Evolutionary conservation across 2,113 vertebrate genomes (phyloP).

Genomic region (Laterallus jamaicensis): DNA sequence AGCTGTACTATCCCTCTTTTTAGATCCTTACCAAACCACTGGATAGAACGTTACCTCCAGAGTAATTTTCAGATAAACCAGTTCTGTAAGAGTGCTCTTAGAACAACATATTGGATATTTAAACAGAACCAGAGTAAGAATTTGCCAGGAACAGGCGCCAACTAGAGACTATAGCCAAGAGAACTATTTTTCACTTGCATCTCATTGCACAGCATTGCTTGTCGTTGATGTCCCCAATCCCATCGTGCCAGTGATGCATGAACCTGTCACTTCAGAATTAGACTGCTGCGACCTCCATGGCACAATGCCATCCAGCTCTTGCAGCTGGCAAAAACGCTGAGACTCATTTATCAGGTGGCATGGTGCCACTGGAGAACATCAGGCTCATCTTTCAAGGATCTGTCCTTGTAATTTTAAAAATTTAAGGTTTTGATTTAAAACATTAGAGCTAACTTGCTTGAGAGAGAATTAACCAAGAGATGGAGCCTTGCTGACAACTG

Average conservation of each 20-base stretch:
- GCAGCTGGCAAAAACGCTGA: neutral
- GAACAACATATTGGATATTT: neutral
- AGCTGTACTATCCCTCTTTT: neutral
- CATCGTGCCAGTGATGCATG: neutral
- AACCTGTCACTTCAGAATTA: neutral
- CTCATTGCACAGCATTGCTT: neutral
- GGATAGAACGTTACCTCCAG: neutral
- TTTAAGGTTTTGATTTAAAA: neutral
- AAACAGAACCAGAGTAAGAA: neutral
- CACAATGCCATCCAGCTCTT: accelerated
- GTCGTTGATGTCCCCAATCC: neutral
- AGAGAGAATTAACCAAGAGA: neutral
- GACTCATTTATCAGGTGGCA: neutral
- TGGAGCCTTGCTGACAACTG: neutral
- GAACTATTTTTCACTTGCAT: neutral
- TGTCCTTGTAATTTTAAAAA: neutral
- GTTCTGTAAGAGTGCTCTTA: neutral
- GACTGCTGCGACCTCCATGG: neutral
- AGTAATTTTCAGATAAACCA: neutral
- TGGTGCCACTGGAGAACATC: neutral
- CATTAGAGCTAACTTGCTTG: neutral
- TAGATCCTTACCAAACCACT: neutral
- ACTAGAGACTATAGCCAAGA: neutral
- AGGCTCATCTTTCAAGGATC: neutral
- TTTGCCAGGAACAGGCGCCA: neutral